These are phyloP conservation scores for Pachypanchax playfairii DNA, from an alignment of 2,113 vertebrate species.

Conservation along the genomic window DNA sequence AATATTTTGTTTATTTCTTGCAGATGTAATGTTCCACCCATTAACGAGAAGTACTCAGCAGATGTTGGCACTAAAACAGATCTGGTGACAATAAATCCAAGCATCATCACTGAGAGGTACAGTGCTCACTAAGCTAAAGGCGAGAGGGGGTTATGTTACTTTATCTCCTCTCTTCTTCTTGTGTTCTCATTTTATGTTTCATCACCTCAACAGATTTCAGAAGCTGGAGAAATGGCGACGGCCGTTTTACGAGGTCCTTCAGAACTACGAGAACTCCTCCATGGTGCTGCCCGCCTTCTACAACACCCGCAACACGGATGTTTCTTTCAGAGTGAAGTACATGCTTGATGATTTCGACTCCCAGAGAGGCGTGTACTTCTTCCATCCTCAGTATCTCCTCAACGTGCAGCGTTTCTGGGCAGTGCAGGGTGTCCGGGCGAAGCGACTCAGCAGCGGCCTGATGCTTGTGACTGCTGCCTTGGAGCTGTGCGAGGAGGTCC, in stretches of 20 bases:
- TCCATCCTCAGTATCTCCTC: constrained; percentile 95
- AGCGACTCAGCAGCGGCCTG: constrained; percentile 92
- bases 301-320: constrained; percentile 95
- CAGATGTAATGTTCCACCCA: constrained; percentile 96
- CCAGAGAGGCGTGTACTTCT: constrained; percentile 90
- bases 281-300: constrained; percentile 97
- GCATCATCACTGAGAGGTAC: constrained; percentile 96
- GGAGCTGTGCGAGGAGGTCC: constrained; percentile 95
- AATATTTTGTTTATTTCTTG: constrained; percentile 5
- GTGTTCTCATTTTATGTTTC: background rate
- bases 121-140: background rate
- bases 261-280: constrained; percentile 92
- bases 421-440: constrained; percentile 90
- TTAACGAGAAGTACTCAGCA: constrained; percentile 88
- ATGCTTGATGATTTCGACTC: constrained; percentile 94
- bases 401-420: constrained; percentile 97
- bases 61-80: constrained; percentile 96
- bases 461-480: constrained; percentile 95
- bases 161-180: background rate
- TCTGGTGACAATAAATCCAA: constrained; percentile 96
- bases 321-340: constrained; percentile 95
- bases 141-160: background rate
- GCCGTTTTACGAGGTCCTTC: constrained; percentile 92
- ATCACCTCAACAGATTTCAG: constrained; percentile 84
- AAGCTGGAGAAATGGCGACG: constrained; percentile 96